Conservation (phyloP, 2,797 vertebrate species). For the Caiman crocodilus region DNA sequence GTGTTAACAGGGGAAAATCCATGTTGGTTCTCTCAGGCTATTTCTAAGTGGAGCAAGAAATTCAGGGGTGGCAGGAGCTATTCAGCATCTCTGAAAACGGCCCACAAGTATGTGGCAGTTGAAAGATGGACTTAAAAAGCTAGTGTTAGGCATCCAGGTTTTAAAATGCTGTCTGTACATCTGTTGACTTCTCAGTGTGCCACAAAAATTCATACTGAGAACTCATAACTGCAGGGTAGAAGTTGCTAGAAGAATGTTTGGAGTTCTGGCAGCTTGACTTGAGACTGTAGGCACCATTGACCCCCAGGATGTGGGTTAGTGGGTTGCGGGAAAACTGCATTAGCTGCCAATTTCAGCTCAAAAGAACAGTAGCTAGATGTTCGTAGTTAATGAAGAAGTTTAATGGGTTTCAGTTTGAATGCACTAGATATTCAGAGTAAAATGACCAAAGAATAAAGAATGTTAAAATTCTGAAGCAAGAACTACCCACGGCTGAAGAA, state of each 20-base stretch:
- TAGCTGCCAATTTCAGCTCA: background rate
- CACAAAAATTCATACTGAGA: background rate
- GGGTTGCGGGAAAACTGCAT: background rate
- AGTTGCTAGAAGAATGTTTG: background rate
- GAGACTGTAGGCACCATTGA: background rate
- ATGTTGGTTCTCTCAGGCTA: background rate
- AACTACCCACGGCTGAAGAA: too few species aligned
- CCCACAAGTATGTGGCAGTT: background rate
- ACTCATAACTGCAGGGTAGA: background rate
- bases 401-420: too few species aligned
- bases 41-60: background rate
- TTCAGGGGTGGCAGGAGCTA: background rate
- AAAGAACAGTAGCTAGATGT: background rate
- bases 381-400: too few species aligned
- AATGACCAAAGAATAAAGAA: too few species aligned
- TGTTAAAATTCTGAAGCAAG: too few species aligned
- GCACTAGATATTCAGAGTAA: too few species aligned
- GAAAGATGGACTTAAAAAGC: background rate
- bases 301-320: background rate
- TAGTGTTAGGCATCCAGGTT: background rate
- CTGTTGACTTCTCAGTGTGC: background rate
- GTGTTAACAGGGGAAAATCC: background rate
- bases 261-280: background rate
- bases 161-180: background rate
- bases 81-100: background rate